Percentiles rank a stretch among this genome's conserved stretches.
Conservation (phyloP, 2,888 invertebrate genomes). For the Spialia ferax region DNA sequence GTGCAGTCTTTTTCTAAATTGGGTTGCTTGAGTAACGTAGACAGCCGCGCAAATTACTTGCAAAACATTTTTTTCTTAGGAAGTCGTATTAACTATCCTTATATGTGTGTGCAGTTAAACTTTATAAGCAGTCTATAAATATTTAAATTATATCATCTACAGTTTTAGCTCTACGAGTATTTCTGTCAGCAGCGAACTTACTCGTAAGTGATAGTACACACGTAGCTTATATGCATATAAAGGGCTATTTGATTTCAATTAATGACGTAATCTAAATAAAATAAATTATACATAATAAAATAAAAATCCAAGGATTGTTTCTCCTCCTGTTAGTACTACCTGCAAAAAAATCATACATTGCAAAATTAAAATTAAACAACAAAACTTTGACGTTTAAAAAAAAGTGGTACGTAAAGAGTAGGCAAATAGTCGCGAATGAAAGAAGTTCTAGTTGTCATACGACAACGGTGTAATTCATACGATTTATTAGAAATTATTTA, state of each 20-base stretch:
- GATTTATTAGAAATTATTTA: too few species aligned
- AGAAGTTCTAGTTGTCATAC: too few species aligned
- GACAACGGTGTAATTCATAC: too few species aligned
- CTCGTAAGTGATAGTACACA: too few species aligned
- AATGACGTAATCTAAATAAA: conserved; percentile 50
- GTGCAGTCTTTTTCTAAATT: conserved; percentile 38
- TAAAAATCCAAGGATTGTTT: conserved; percentile 60
- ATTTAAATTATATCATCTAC: conserved; percentile 29
- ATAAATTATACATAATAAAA: conserved; percentile 56
- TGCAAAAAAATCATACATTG: conserved; percentile 52
- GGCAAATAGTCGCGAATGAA: too few species aligned
- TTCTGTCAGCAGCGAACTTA: conserved; percentile 12
- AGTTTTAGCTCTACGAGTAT: conserved; percentile 22
- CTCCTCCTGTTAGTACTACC: conserved; percentile 73
- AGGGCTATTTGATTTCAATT: conserved; percentile 11
- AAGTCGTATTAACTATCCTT: conserved; percentile 12
- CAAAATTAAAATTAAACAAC: background rate
- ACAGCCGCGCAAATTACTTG: conserved; percentile 11
- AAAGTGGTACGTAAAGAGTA: too few species aligned
- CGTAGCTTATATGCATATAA: conserved; percentile 18
- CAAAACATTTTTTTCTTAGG: conserved; percentile 12
- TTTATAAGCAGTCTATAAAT: conserved; percentile 31
- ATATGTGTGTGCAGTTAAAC: conserved; percentile 24
- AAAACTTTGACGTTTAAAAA: too few species aligned
- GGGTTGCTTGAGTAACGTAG: conserved; percentile 22